Percentiles rank a stretch among this genome's conserved stretches.
phyloP scores from a whole-genome alignment of 2,888 invertebrate genomes.

The Seladonia tumulorum region DNA sequence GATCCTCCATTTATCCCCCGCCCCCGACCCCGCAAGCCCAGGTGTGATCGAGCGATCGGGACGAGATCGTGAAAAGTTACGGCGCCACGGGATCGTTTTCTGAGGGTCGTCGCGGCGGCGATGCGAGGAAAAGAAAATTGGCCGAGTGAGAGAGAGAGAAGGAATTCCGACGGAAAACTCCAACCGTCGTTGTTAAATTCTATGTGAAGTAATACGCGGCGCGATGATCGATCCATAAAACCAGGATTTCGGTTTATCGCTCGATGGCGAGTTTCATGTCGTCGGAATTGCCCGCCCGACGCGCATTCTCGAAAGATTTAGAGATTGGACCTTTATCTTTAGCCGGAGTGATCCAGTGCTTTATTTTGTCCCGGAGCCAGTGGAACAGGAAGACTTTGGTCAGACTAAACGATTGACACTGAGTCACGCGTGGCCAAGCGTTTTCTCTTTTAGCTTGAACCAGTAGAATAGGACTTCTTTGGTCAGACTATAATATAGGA shows the following conservation, averaged over 20 bases:
- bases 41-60: slow-evolving; percentile 14
- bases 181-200: not conserved
- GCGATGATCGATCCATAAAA: not conserved
- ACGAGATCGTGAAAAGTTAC: slow-evolving; percentile 19
- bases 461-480: not conserved
- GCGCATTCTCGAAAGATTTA: not conserved
- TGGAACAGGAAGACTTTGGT: too few species aligned
- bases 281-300: not conserved
- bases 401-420: too few species aligned
- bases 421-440: too few species aligned
- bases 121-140: not conserved
- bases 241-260: not conserved
- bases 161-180: not conserved
- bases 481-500: not conserved
- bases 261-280: not conserved
- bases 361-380: not conserved
- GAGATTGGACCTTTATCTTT: not conserved
- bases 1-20: slow-evolving; percentile 56
- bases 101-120: not conserved
- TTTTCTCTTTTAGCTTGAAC: not conserved
- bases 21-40: not conserved
- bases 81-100: not conserved
- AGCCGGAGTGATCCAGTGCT: not conserved
- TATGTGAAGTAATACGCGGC: not conserved
- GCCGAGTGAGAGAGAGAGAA: not conserved